A percentile compares a stretch with the other conserved stretches of the same genome.
Conservation (phyloP, 2,113 vertebrate genomes). For the Chionodraco myersi region DNA sequence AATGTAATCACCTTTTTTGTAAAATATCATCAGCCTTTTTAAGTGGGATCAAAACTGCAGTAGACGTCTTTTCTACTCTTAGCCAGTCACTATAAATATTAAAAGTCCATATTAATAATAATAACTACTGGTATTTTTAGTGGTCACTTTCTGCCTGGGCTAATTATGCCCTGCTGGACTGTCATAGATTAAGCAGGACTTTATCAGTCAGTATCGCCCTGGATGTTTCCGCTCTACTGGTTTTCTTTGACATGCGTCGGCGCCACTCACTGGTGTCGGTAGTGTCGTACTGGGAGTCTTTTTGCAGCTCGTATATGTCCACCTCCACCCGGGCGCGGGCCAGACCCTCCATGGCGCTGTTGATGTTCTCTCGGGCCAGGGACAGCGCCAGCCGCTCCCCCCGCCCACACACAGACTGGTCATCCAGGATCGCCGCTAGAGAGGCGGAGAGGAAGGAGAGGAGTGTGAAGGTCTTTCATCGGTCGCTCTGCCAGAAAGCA, state of each 20-base stretch:
- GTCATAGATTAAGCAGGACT: conserved; percentile 23
- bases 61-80: neutral
- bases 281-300: conserved; percentile 95
- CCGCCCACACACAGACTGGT: conserved; percentile 92
- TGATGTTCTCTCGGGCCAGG: conserved; percentile 93
- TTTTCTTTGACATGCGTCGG: conserved; percentile 39
- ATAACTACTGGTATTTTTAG: conserved; percentile 12
- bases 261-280: conserved; percentile 92
- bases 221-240: conserved; percentile 12
- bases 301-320: conserved; percentile 94
- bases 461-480: neutral
- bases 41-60: conserved; percentile 18
- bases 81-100: conserved; percentile 22
- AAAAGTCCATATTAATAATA: conserved; percentile 30
- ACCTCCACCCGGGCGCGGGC: conserved; percentile 90
- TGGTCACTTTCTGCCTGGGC: conserved; percentile 22
- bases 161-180: conserved; percentile 24
- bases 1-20: conserved; percentile 3
- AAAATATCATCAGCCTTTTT: neutral
- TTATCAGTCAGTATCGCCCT: conserved; percentile 19
- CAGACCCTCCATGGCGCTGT: conserved; percentile 90
- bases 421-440: conserved; percentile 88
- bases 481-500: neutral
- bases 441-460: conserved; percentile 45
- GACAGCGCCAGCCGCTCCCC: conserved; percentile 92